Evolutionary conservation across 2,888 invertebrate genomes (phyloP).

Genomic region (Agonum fuliginosum): DNA sequence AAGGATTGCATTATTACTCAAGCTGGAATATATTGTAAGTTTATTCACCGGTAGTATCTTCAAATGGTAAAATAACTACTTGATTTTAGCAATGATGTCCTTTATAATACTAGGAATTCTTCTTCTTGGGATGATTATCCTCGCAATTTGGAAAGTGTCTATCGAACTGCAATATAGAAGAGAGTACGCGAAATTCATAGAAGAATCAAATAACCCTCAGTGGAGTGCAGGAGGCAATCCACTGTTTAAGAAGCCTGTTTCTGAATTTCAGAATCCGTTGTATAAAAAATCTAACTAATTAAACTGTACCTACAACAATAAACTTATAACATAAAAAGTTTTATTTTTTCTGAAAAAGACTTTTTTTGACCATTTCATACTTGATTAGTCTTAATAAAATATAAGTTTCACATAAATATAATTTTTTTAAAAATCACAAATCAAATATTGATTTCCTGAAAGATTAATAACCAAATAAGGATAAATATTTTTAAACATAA

Average conservation of each 20-base stretch:
- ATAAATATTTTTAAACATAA: too few relatives aligned
- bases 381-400: too few relatives aligned
- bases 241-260: slow-evolving; percentile 86
- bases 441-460: too few relatives aligned
- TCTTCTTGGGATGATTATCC: slow-evolving; percentile 80
- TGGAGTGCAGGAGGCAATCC: slow-evolving; percentile 88
- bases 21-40: slow-evolving; percentile 30
- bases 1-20: background rate
- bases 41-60: too few relatives aligned
- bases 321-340: slow-evolving; percentile 81
- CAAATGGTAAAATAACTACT: slow-evolving; percentile 38
- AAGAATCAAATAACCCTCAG: slow-evolving; percentile 79
- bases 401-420: too few relatives aligned
- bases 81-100: slow-evolving; percentile 78
- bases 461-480: too few relatives aligned
- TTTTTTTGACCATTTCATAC: too few relatives aligned
- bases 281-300: slow-evolving; percentile 54
- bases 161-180: slow-evolving; percentile 83
- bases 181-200: slow-evolving; percentile 85
- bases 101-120: slow-evolving; percentile 83
- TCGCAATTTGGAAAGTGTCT: slow-evolving; percentile 85
- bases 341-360: slow-evolving; percentile 82
- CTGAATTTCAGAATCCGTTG: slow-evolving; percentile 84
- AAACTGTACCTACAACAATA: background rate
- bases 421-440: too few relatives aligned